Conservation (phyloP, 2,797 vertebrate genomes). For the Pygocentrus nattereri region DNA sequence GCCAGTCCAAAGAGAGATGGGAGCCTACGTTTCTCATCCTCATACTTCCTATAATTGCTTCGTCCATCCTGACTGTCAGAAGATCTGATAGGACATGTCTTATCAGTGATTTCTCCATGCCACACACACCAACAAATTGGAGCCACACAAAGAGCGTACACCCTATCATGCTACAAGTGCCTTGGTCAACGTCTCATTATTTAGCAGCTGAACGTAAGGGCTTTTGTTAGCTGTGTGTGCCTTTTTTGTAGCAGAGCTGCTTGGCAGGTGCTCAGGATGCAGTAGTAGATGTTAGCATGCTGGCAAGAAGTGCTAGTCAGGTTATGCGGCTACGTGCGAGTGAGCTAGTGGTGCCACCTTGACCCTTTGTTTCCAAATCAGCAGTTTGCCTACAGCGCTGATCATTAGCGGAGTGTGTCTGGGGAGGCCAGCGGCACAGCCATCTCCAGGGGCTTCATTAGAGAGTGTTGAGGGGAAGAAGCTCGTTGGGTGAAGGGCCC, state of each 20-base stretch:
- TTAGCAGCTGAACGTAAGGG: slow-evolving; percentile 36
- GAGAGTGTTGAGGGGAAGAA: slow-evolving; percentile 50
- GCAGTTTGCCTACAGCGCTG: slow-evolving; percentile 74
- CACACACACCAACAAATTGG: slow-evolving; percentile 70
- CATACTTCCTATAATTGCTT: slow-evolving; percentile 72
- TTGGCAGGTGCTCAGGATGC: slow-evolving; percentile 52
- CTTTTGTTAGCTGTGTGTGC: slow-evolving; percentile 57
- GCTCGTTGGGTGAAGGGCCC: slow-evolving; percentile 50
- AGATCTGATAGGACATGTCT: slow-evolving; percentile 72
- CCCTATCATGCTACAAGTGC: slow-evolving; percentile 63
- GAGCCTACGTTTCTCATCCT: not conserved
- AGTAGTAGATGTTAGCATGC: slow-evolving; percentile 60
- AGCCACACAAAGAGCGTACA: slow-evolving; percentile 51
- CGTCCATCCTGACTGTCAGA: slow-evolving; percentile 68
- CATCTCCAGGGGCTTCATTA: slow-evolving; percentile 82
- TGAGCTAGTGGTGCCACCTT: slow-evolving; percentile 62
- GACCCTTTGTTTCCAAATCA: slow-evolving; percentile 78
- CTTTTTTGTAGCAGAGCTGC: slow-evolving; percentile 38
- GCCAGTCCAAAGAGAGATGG: not conserved
- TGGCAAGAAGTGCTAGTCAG: slow-evolving; percentile 42
- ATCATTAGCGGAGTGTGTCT: slow-evolving; percentile 72
- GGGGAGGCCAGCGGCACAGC: slow-evolving; percentile 68
- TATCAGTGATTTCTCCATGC: slow-evolving; percentile 55
- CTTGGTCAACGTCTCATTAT: slow-evolving; percentile 58
- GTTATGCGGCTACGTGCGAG: slow-evolving; percentile 37